Percentiles rank a stretch among this genome's conserved stretches.
Conservation (phyloP, 2,113 vertebrate genomes). For the Rhombomys opimus region DNA sequence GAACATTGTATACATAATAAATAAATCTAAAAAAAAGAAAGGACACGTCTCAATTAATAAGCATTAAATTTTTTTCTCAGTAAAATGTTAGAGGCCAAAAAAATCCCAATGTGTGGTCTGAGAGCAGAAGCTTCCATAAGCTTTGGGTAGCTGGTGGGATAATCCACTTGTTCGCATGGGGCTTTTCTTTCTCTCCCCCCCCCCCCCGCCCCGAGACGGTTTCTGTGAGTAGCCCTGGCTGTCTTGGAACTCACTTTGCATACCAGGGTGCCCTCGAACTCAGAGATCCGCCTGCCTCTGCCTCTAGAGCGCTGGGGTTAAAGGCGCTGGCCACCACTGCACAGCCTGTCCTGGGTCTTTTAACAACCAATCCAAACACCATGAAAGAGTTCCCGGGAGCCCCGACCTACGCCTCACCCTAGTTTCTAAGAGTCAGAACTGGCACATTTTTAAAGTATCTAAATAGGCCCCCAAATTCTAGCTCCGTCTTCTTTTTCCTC, state of each 20-base stretch:
- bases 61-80: neutral
- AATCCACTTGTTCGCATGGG: neutral
- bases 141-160: neutral
- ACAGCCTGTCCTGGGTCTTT: neutral
- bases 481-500: neutral
- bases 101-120: neutral
- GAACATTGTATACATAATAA: too few relatives aligned
- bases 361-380: neutral
- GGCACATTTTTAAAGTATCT: neutral
- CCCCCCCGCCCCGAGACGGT: too few relatives aligned
- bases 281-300: too few relatives aligned
- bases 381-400: neutral
- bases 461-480: neutral
- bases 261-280: too few relatives aligned
- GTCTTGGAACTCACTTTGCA: too few relatives aligned
- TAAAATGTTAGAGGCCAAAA: neutral
- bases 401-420: neutral
- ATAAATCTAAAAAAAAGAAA: too few relatives aligned
- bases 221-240: too few relatives aligned
- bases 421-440: neutral
- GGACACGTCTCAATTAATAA: neutral
- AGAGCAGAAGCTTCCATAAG: neutral
- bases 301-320: too few relatives aligned
- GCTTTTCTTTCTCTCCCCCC: neutral
- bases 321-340: too few relatives aligned